phyloP scores from a whole-genome alignment of 2,113 vertebrate genomes.

The Xenus cinereus region DNA sequence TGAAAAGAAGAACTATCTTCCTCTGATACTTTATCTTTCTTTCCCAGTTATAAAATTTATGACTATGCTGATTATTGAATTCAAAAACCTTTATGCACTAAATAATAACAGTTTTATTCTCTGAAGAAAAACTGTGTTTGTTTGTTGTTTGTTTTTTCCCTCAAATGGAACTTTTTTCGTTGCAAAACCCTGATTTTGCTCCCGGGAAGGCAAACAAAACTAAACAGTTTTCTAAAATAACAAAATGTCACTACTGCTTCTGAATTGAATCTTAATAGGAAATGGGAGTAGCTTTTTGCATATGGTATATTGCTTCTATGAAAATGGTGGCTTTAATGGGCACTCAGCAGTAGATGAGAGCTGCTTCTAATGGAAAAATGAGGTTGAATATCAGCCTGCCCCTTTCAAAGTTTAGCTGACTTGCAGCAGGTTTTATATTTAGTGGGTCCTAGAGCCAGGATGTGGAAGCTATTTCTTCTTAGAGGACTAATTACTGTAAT shows the following conservation, averaged over 20 bases:
- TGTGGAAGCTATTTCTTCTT: neutral
- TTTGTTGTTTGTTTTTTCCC: too few relatives aligned
- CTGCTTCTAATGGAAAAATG: neutral
- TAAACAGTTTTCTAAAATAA: neutral
- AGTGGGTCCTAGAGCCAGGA: neutral
- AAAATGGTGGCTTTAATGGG: neutral
- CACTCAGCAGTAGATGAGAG: neutral
- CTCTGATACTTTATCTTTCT: neutral
- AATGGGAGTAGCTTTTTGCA: neutral
- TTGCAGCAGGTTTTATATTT: neutral
- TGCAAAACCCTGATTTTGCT: neutral
- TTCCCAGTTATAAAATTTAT: neutral
- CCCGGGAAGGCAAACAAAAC: neutral
- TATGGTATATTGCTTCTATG: neutral
- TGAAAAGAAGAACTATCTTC: neutral
- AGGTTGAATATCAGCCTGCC: neutral
- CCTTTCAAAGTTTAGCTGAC: neutral
- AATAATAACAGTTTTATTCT: neutral
- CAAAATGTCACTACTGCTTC: neutral
- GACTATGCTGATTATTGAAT: neutral
- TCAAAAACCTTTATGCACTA: neutral
- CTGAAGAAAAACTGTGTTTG: neutral
- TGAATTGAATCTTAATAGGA: neutral
- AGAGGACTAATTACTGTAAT: neutral
- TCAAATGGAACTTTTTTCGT: neutral